phyloP scores from a whole-genome alignment of 2,113 vertebrate genomes.

The Motacilla tschutschensis region DNA sequence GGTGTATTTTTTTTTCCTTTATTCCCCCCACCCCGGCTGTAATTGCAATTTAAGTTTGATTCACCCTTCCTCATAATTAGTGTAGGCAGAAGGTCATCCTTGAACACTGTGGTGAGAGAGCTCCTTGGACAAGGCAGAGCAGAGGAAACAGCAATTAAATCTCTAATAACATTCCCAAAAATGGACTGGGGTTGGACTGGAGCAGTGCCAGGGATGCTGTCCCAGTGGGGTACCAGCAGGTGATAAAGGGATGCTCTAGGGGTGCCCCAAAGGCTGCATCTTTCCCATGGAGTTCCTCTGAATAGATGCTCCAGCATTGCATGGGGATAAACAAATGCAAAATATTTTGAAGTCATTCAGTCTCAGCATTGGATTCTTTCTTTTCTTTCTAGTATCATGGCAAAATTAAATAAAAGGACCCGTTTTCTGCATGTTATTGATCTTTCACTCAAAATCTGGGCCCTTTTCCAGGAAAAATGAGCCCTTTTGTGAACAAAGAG shows the following conservation, averaged over 20 bases:
- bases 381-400: constrained; percentile 9
- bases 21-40: neutral
- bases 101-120: neutral
- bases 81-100: neutral
- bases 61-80: neutral
- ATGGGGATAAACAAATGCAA: constrained; percentile 31
- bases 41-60: neutral
- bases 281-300: neutral
- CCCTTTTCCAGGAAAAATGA: constrained; percentile 63
- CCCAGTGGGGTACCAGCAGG: neutral
- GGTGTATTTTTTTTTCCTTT: neutral
- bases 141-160: neutral
- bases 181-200: neutral
- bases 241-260: neutral
- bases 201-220: neutral
- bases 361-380: constrained; percentile 1
- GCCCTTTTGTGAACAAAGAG: constrained; percentile 59
- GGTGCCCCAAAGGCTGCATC: neutral
- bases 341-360: constrained; percentile 52
- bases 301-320: neutral
- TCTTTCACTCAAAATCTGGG: constrained; percentile 66
- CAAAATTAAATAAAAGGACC: constrained; percentile 46
- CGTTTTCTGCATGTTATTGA: constrained; percentile 28
- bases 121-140: neutral
- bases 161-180: neutral